These are phyloP conservation scores for Recurvirostra avosetta DNA, from an alignment of 2,113 vertebrate species.

Conservation along the genomic window DNA sequence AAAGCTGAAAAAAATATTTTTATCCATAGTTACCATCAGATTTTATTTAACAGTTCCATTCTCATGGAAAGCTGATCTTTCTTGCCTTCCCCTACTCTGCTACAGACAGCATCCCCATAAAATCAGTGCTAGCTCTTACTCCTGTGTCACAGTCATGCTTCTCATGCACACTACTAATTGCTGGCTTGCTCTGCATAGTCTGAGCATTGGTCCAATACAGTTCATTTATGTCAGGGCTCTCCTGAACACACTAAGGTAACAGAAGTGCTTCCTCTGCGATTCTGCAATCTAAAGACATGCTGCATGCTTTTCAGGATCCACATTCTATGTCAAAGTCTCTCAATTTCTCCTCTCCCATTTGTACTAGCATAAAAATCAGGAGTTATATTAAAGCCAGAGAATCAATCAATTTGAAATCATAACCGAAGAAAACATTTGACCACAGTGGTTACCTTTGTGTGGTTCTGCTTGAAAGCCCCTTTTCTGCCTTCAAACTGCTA, in stretches of 20 bases:
- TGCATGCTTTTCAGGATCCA: neutral
- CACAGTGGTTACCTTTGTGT: neutral
- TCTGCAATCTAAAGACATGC: neutral
- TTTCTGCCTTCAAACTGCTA: constrained; percentile 22
- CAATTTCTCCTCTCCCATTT: neutral
- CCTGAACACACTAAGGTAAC: neutral
- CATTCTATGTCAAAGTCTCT: neutral
- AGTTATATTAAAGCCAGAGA: neutral
- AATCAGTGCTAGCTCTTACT: neutral
- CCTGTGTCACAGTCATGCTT: neutral
- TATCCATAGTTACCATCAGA: neutral
- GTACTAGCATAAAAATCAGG: neutral
- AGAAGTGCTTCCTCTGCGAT: neutral
- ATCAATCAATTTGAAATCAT: neutral
- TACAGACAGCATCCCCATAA: neutral
- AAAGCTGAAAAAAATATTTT: neutral
- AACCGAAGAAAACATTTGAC: neutral
- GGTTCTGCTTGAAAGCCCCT: neutral
- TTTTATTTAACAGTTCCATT: neutral
- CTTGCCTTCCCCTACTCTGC: neutral
- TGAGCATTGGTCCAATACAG: neutral
- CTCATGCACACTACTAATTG: neutral
- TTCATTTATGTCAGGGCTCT: neutral
- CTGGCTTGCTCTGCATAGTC: neutral
- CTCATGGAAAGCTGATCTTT: neutral